A percentile compares a stretch with the other conserved stretches of the same genome.
Conservation (phyloP, 2,888 invertebrate species). For the Rhingia rostrata region DNA sequence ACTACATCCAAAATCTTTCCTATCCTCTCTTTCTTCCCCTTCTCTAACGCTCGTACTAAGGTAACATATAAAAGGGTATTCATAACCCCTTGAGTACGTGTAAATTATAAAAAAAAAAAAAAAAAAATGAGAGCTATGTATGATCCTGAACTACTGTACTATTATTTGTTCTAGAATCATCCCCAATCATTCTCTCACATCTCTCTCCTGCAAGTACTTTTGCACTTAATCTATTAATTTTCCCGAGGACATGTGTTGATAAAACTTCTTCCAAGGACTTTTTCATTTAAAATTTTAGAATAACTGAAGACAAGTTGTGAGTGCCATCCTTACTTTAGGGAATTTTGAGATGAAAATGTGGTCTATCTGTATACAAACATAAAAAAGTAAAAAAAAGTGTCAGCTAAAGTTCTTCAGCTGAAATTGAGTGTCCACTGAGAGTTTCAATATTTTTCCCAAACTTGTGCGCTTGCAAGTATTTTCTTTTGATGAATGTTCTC, state of each 20-base stretch:
- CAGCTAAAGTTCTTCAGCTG: conserved; percentile 20
- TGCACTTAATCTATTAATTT: conserved; percentile 14
- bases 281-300: conserved; percentile 20
- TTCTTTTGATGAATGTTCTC: conserved; percentile 57
- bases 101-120: too few species aligned
- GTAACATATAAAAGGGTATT: too few species aligned
- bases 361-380: background rate
- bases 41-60: too few species aligned
- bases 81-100: too few species aligned
- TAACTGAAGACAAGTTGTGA: background rate
- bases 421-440: conserved; percentile 57
- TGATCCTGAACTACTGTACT: too few species aligned
- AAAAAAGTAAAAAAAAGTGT: conserved; percentile 25
- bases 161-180: too few species aligned
- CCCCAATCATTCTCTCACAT: background rate
- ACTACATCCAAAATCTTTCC: too few species aligned
- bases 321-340: conserved; percentile 14
- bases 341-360: conserved; percentile 5
- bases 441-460: conserved; percentile 34
- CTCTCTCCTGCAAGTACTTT: background rate
- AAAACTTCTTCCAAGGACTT: background rate
- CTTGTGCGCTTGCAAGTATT: conserved; percentile 33
- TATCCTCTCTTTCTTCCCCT: too few species aligned
- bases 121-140: too few species aligned
- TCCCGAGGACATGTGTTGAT: conserved; percentile 9